A percentile compares a stretch with the other conserved stretches of the same genome.
phyloP scores from a whole-genome alignment of 2,113 vertebrate species.

The Psettodes erumei region DNA sequence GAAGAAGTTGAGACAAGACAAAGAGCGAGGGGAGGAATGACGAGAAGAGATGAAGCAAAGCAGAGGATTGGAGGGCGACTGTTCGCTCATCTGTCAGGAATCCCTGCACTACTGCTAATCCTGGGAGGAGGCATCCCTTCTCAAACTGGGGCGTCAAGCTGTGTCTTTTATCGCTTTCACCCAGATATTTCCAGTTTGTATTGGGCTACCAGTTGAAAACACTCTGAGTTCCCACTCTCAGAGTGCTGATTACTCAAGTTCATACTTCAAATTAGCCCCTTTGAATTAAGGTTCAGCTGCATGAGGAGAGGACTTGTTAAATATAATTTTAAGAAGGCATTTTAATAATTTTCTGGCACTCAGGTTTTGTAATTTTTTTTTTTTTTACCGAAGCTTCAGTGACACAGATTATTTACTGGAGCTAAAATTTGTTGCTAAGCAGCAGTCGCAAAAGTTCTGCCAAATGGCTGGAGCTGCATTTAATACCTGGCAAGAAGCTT shows the following conservation, averaged over 20 bases:
- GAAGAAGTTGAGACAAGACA: constrained; percentile 31
- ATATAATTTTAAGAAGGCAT: constrained; percentile 31
- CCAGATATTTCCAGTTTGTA: constrained; percentile 51
- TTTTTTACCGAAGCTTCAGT: constrained; percentile 25
- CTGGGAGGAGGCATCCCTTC: constrained; percentile 33
- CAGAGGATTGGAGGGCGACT: constrained; percentile 25
- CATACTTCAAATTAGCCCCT: constrained; percentile 25
- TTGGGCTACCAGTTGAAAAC: constrained; percentile 5
- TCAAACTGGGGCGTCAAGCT: constrained; percentile 44
- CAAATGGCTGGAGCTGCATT: constrained; percentile 50
- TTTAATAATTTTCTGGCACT: constrained; percentile 31
- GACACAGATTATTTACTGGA: constrained; percentile 56
- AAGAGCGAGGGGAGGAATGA: not conserved
- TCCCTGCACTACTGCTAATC: constrained; percentile 44
- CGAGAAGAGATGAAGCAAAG: constrained; percentile 34
- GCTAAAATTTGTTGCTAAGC: constrained; percentile 50
- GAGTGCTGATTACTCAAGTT: not conserved
- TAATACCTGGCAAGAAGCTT: constrained; percentile 51
- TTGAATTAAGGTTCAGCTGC: constrained; percentile 22
- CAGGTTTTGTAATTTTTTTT: constrained; percentile 7
- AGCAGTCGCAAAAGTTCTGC: constrained; percentile 37
- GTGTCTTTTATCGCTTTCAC: constrained; percentile 37
- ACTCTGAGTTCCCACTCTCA: too few relatives aligned
- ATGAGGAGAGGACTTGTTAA: constrained; percentile 14
- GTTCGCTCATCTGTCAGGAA: constrained; percentile 38